These are phyloP conservation scores for Cynopterus brachyotis DNA, from an alignment of 2,113 vertebrate species.

Conservation along the genomic window DNA sequence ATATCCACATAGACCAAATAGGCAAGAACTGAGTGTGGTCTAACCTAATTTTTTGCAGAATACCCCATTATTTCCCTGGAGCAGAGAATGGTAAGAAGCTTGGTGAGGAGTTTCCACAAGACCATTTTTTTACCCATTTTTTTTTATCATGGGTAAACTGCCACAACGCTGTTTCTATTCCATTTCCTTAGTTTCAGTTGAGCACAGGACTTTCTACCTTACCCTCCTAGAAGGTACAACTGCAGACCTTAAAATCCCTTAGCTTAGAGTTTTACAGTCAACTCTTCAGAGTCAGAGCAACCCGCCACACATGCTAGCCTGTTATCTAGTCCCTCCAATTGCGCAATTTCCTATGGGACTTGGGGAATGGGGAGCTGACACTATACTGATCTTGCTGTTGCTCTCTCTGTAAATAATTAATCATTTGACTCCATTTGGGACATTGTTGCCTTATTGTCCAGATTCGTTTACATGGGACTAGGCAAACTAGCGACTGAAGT, in stretches of 20 bases:
- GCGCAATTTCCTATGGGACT: neutral
- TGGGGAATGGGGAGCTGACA: no score
- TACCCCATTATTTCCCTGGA: neutral
- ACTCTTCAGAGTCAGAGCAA: neutral
- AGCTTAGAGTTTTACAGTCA: neutral
- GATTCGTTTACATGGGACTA: neutral
- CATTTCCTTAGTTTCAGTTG: neutral
- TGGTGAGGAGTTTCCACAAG: neutral
- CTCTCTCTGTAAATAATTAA: neutral
- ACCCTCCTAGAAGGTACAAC: no score
- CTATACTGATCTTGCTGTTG: neutral
- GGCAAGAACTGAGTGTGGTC: neutral
- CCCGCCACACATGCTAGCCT: neutral
- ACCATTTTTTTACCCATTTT: neutral
- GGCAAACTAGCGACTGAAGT: neutral
- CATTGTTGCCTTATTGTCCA: neutral
- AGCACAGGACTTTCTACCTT: neutral
- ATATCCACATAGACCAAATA: neutral
- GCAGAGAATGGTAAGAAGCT: neutral
- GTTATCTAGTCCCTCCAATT: no score
- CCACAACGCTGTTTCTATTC: neutral
- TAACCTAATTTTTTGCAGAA: neutral
- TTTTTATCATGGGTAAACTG: neutral
- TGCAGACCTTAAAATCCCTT: neutral
- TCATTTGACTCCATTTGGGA: neutral